phyloP scores from a whole-genome alignment of 2,797 vertebrate species.

The Gouania willdenowi region DNA sequence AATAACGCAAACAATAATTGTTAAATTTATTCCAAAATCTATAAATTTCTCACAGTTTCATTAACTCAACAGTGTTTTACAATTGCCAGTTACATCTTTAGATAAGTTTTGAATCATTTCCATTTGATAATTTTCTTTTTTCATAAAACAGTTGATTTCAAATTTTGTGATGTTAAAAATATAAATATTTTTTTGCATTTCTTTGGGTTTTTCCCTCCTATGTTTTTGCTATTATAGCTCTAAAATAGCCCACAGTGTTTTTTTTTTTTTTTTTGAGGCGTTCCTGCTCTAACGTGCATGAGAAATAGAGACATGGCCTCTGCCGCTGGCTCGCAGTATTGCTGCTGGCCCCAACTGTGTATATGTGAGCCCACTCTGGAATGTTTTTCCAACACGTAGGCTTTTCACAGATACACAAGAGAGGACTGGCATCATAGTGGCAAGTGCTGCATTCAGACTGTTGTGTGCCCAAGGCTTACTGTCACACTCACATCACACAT shows the following conservation, averaged over 20 bases:
- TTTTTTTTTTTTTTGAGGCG: slow-evolving; percentile 46
- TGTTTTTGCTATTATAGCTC: slow-evolving; percentile 7
- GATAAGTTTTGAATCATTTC: slow-evolving; percentile 11
- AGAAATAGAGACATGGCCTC: slow-evolving; percentile 62
- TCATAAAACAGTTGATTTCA: slow-evolving; percentile 3
- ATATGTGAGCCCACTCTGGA: slow-evolving; percentile 67
- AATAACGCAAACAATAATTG: slow-evolving; percentile 57
- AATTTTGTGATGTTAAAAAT: not conserved
- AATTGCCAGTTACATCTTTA: slow-evolving; percentile 38
- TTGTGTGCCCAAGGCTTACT: slow-evolving; percentile 65
- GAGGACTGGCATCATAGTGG: slow-evolving; percentile 71
- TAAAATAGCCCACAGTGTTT: slow-evolving; percentile 40
- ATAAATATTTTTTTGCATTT: not conserved
- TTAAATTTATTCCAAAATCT: slow-evolving; percentile 61
- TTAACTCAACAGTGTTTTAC: slow-evolving; percentile 55
- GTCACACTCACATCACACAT: slow-evolving; percentile 71
- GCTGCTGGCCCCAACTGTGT: slow-evolving; percentile 56
- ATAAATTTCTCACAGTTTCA: slow-evolving; percentile 43
- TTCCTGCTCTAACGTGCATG: slow-evolving; percentile 53
- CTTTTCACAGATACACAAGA: slow-evolving; percentile 70
- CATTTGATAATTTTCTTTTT: not conserved
- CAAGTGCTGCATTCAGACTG: slow-evolving; percentile 72
- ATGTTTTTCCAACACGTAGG: slow-evolving; percentile 71
- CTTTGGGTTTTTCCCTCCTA: not conserved
- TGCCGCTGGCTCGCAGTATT: slow-evolving; percentile 45